Evolutionary conservation across 2,113 vertebrate species (phyloP).

Genomic region (Paradoxurus hermaphroditus): DNA sequence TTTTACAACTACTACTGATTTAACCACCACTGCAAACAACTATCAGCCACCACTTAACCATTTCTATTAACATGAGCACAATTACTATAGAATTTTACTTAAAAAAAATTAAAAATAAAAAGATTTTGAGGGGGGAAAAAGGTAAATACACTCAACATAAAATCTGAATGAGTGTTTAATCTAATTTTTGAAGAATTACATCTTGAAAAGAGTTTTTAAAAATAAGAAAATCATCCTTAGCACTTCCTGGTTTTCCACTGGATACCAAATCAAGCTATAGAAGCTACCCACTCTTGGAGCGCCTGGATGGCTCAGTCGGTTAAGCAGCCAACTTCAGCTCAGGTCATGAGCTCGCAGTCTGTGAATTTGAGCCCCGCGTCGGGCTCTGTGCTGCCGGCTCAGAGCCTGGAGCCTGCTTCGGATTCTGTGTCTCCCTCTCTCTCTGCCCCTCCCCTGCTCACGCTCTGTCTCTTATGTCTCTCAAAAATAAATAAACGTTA

Average conservation of each 20-base stretch:
- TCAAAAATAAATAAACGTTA: too few relatives aligned
- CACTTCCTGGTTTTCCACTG: not conserved
- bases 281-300: too few relatives aligned
- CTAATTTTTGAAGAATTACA: not conserved
- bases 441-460: too few relatives aligned
- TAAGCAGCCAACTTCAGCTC: too few relatives aligned
- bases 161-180: slow-evolving; percentile 2
- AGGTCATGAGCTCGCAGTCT: too few relatives aligned
- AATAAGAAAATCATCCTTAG: not conserved
- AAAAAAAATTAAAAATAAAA: not conserved
- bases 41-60: not conserved
- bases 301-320: too few relatives aligned
- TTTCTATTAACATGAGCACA: not conserved
- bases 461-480: too few relatives aligned
- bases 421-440: too few relatives aligned
- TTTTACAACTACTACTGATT: not conserved
- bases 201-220: not conserved
- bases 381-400: too few relatives aligned
- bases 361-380: too few relatives aligned
- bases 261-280: not conserved
- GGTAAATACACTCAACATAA: not conserved
- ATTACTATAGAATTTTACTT: not conserved
- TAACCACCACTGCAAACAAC: not conserved
- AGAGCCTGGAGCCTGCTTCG: too few relatives aligned
- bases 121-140: not conserved